phyloP scores from a whole-genome alignment of 2,888 invertebrate genomes.

The Gisinianus flammeolus region DNA sequence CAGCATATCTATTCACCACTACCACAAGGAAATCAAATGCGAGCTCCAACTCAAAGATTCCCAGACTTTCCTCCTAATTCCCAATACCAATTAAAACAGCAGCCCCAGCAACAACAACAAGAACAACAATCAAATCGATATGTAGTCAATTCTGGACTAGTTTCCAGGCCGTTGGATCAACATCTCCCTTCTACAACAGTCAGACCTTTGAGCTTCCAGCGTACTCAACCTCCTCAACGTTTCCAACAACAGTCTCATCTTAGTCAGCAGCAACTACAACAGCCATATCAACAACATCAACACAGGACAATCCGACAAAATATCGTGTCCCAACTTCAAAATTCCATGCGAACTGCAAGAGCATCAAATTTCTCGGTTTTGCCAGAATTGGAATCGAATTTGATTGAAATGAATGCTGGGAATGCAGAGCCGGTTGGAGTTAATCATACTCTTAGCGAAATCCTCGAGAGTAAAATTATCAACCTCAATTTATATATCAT shows the following conservation, averaged over 20 bases:
- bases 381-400: not conserved
- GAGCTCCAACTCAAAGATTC: not conserved
- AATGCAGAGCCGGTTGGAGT: no score
- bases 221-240: not conserved
- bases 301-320: slow-evolving; percentile 27
- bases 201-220: no score
- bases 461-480: no score
- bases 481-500: no score
- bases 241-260: no score
- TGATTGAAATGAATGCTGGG: not conserved
- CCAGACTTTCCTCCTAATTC: not conserved
- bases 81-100: not conserved
- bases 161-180: no score
- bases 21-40: not conserved
- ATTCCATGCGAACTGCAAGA: slow-evolving; percentile 44
- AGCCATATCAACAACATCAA: slow-evolving; percentile 23
- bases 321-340: slow-evolving; percentile 28
- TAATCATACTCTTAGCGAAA: no score
- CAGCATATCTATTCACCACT: not conserved
- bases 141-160: not conserved
- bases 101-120: not conserved
- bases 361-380: slow-evolving; percentile 43
- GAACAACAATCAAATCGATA: not conserved
- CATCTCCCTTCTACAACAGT: no score
- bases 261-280: slow-evolving; percentile 10